phyloP scores from a whole-genome alignment of 2,113 vertebrate genomes.

The Irena cyanogastra region DNA sequence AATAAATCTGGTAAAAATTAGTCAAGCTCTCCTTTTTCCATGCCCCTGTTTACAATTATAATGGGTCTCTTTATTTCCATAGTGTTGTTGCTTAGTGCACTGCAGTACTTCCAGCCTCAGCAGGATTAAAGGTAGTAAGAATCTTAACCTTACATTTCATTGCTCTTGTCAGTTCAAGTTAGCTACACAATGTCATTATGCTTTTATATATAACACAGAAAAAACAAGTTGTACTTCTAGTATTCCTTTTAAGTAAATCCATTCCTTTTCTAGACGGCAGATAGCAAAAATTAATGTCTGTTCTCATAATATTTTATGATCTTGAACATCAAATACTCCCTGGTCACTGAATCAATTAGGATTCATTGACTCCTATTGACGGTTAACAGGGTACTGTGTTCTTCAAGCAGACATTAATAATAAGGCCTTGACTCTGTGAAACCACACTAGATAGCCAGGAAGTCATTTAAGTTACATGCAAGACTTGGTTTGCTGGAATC shows the following conservation, averaged over 20 bases:
- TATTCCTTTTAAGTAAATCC: background rate
- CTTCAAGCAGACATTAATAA: background rate
- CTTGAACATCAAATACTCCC: background rate
- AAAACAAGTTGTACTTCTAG: background rate
- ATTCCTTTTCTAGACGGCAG: background rate
- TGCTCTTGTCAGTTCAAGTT: background rate
- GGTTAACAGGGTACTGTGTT: background rate
- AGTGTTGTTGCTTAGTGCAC: background rate
- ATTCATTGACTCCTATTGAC: background rate
- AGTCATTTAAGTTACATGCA: background rate
- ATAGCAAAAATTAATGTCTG: background rate
- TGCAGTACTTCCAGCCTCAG: background rate
- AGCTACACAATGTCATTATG: background rate
- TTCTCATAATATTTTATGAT: conserved; percentile 17
- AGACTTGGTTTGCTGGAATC: background rate
- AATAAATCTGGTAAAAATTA: background rate
- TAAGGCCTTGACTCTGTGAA: background rate
- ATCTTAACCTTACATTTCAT: background rate
- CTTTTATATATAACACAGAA: background rate
- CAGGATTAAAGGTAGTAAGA: background rate
- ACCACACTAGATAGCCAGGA: background rate
- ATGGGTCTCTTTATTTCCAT: background rate
- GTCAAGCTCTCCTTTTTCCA: background rate
- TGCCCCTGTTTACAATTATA: background rate
- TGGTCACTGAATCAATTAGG: background rate